Conservation (phyloP, 2,797 vertebrate species). For the Astyanax mexicanus region DNA sequence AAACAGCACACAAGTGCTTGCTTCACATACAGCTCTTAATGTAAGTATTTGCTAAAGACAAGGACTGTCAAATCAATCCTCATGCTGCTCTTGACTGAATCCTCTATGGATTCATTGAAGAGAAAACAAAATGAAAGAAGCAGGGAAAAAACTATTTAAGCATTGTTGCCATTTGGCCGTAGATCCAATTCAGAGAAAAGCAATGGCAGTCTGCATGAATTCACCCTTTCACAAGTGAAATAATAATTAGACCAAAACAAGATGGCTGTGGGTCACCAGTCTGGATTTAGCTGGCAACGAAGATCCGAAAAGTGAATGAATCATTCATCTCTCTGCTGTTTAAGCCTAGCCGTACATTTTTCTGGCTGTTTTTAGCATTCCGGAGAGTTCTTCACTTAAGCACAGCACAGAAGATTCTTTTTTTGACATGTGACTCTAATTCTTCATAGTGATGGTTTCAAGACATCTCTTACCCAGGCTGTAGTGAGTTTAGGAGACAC, state of each 20-base stretch:
- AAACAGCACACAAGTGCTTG: not conserved
- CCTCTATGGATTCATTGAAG: constrained; percentile 45
- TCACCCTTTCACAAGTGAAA: constrained; percentile 60
- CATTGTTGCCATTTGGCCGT: constrained; percentile 65
- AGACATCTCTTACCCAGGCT: constrained; percentile 40
- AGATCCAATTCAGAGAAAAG: constrained; percentile 54
- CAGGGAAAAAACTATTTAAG: constrained; percentile 40
- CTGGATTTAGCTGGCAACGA: constrained; percentile 52
- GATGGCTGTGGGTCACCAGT: constrained; percentile 58
- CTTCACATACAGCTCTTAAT: constrained; percentile 34
- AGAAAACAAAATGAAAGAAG: constrained; percentile 46
- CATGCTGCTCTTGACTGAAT: constrained; percentile 16
- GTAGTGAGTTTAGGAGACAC: constrained; percentile 19
- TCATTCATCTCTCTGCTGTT: constrained; percentile 15
- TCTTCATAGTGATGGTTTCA: constrained; percentile 34
- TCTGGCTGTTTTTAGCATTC: constrained; percentile 30
- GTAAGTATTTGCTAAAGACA: constrained; percentile 40
- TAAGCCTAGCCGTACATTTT: constrained; percentile 15
- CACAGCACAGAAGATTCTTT: constrained; percentile 23
- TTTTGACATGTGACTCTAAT: constrained; percentile 51
- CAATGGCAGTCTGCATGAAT: constrained; percentile 53
- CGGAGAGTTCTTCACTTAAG: constrained; percentile 34
- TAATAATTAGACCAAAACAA: constrained; percentile 62
- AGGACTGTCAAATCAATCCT: constrained; percentile 32
- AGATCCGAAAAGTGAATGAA: constrained; percentile 45